phyloP scores from a whole-genome alignment of 1,140 invertebrate genomes.

The Pseudomyrmex gracilis region DNA sequence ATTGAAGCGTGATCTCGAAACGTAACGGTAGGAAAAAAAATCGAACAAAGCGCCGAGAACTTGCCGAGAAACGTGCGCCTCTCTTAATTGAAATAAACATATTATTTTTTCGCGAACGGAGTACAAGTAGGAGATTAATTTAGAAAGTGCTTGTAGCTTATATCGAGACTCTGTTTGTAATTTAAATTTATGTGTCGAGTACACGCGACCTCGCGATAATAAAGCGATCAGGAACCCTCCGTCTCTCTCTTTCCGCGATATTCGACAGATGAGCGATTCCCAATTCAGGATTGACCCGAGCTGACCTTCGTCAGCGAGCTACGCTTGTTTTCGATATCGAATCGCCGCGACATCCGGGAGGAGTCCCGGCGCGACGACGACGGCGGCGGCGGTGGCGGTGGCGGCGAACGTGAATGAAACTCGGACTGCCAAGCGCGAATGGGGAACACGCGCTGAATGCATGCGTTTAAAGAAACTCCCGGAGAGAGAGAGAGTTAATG shows the following conservation, averaged over 20 bases:
- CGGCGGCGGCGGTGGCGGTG: background rate
- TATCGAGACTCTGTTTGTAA: no score
- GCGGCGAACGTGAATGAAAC: conserved; percentile 52
- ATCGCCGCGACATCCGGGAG: conserved; percentile 61
- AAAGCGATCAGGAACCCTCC: conserved; percentile 11
- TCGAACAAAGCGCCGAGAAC: background rate
- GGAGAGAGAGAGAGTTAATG: conserved; percentile 51
- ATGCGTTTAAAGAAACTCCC: conserved; percentile 73
- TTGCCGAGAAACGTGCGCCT: background rate
- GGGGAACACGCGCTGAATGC: conserved; percentile 69
- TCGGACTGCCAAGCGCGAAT: conserved; percentile 55
- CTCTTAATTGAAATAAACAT: no score
- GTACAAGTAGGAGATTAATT: no score
- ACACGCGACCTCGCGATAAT: conserved; percentile 23
- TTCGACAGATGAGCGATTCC: background rate
- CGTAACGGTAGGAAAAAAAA: conserved; percentile 10
- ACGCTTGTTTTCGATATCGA: no score
- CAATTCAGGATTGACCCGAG: conserved; percentile 11
- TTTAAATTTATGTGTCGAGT: background rate
- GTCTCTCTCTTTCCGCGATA: background rate
- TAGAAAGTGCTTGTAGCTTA: no score
- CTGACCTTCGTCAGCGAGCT: conserved; percentile 55
- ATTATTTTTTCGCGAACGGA: no score
- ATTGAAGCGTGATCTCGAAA: conserved; percentile 34
- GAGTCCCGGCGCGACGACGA: conserved; percentile 7